Evolutionary conservation across 2,888 invertebrate genomes (phyloP).

Genomic region (Horisme vitalbata): DNA sequence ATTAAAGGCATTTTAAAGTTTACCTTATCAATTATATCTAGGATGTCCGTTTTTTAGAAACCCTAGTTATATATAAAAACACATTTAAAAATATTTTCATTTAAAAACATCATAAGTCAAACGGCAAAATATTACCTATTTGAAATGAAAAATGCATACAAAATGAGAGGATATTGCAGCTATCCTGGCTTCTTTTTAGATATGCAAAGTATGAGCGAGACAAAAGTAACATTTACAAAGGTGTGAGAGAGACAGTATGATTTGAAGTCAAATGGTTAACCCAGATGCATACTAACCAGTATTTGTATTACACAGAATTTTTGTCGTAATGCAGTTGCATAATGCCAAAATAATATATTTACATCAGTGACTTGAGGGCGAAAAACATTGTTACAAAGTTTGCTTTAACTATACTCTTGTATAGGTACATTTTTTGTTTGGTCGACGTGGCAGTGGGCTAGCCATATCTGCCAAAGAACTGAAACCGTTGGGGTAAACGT

Average conservation of each 20-base stretch:
- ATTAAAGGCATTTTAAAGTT: no score
- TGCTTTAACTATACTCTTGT: no score
- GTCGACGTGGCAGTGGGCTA: no score
- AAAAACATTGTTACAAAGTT: no score
- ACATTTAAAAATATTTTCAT: no score
- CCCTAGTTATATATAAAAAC: neutral
- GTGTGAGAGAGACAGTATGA: constrained; percentile 10
- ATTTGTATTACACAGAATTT: constrained; percentile 25
- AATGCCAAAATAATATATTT: neutral
- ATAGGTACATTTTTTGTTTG: no score
- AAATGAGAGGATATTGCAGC: constrained; percentile 59
- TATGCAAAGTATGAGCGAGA: constrained; percentile 54
- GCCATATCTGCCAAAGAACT: no score
- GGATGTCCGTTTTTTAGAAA: neutral
- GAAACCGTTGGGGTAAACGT: no score
- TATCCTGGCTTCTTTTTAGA: constrained; percentile 54
- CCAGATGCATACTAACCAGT: constrained; percentile 41
- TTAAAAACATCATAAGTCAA: constrained; percentile 32
- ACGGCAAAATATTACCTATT: constrained; percentile 41
- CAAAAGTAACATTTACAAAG: constrained; percentile 10
- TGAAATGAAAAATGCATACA: constrained; percentile 54
- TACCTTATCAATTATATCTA: no score
- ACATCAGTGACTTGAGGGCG: no score
- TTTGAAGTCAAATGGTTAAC: no score
- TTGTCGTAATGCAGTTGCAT: constrained; percentile 14